Conservation (phyloP, 2,797 vertebrate species). For the Urosaurus nigricauda region DNA sequence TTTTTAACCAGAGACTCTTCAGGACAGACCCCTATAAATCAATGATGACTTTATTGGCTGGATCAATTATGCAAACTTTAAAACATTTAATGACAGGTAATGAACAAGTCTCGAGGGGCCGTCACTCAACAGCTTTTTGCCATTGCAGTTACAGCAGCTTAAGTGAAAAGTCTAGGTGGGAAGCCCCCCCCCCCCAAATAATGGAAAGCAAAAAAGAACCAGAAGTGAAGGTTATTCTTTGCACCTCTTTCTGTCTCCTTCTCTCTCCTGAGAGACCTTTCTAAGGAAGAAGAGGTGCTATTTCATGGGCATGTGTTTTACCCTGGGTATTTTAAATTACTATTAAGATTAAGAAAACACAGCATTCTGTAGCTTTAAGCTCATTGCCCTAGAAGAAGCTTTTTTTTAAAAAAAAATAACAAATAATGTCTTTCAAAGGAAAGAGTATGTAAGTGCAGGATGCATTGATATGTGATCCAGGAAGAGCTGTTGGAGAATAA, state of each 20-base stretch:
- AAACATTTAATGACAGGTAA: constrained; percentile 99
- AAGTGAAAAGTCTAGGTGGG: constrained; percentile 74
- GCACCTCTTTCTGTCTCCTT: constrained; percentile 46
- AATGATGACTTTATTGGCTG: constrained; percentile 96
- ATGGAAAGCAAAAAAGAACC: constrained; percentile 64
- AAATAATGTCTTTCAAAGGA: neutral
- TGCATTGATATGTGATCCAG: neutral
- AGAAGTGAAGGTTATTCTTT: constrained; percentile 57
- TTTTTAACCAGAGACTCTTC: constrained; percentile 95
- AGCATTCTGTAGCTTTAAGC: neutral
- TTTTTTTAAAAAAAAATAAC: neutral
- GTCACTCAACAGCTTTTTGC: constrained; percentile 77
- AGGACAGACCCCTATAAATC: constrained; percentile 95
- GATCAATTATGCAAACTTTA: constrained; percentile 99
- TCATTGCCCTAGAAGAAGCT: neutral
- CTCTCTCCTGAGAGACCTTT: constrained; percentile 12
- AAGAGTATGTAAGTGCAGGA: neutral
- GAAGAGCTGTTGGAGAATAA: neutral
- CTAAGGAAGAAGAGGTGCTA: constrained; percentile 27
- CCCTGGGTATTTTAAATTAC: constrained; percentile 23
- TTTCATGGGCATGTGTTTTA: constrained; percentile 15
- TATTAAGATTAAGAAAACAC: neutral
- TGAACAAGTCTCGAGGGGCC: constrained; percentile 91
- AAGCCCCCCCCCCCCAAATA: constrained; percentile 63
- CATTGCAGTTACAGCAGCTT: constrained; percentile 77